These are phyloP conservation scores for Hemibagrus guttatus DNA, from an alignment of 2,797 vertebrate genomes.

Conservation along the genomic window DNA sequence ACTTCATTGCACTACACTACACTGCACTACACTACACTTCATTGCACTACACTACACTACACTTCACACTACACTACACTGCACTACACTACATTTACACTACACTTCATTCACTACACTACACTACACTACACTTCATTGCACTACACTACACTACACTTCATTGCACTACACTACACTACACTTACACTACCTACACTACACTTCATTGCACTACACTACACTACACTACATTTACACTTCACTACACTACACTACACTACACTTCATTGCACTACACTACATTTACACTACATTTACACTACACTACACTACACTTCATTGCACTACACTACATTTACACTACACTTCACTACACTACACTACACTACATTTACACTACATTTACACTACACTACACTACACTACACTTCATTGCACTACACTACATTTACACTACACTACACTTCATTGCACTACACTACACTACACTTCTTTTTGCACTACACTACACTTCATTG, in stretches of 20 bases:
- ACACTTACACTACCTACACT: too few species aligned
- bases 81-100: not conserved
- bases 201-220: not conserved
- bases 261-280: not conserved
- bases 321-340: not conserved
- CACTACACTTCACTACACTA: not conserved
- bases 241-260: not conserved
- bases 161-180: too few species aligned
- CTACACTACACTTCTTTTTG: not conserved
- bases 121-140: too few species aligned
- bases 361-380: not conserved
- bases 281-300: not conserved
- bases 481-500: too few species aligned
- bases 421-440: not conserved
- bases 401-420: not conserved
- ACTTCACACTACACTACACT: not conserved
- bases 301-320: not conserved
- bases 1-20: not conserved
- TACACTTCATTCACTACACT: not conserved
- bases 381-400: not conserved
- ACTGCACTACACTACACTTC: not conserved
- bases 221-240: not conserved
- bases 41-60: not conserved
- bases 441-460: not conserved
- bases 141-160: not conserved